These are phyloP conservation scores for Plebejus melissa DNA, from an alignment of 2,888 invertebrate genomes.

Conservation along the genomic window DNA sequence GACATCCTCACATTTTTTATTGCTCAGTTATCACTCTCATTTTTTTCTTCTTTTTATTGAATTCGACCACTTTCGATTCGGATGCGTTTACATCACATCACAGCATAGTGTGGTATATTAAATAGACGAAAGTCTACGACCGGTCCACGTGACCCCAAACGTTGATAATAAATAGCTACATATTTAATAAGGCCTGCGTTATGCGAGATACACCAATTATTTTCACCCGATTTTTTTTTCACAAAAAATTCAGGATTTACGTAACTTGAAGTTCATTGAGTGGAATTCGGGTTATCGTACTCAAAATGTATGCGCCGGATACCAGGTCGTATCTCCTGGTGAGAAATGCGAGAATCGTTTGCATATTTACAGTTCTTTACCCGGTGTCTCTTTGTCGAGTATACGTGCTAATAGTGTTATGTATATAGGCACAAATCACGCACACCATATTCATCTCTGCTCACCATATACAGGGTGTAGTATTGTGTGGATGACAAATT, in stretches of 20 bases:
- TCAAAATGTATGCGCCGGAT: neutral
- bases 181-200: constrained; percentile 58
- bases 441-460: constrained; percentile 44
- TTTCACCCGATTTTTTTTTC: constrained; percentile 38
- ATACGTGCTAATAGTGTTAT: constrained; percentile 29
- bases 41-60: neutral
- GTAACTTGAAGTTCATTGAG: constrained; percentile 45
- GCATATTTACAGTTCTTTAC: neutral
- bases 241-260: constrained; percentile 28
- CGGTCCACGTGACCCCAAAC: constrained; percentile 66
- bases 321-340: neutral
- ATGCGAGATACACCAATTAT: constrained; percentile 59
- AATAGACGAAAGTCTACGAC: constrained; percentile 58
- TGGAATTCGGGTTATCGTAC: neutral
- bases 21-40: neutral
- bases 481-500: constrained; percentile 31
- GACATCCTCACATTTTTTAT: neutral
- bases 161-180: constrained; percentile 67
- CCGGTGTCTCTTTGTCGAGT: constrained; percentile 7
- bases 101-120: constrained; percentile 15
- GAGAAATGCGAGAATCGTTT: constrained; percentile 14
- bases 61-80: constrained; percentile 15
- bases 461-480: constrained; percentile 32
- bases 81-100: constrained; percentile 17
- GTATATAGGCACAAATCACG: constrained; percentile 24